Base-by-base conservation (phyloP, 2,113 vertebrate genomes). In the Chaetodon trifascialis region DNA sequence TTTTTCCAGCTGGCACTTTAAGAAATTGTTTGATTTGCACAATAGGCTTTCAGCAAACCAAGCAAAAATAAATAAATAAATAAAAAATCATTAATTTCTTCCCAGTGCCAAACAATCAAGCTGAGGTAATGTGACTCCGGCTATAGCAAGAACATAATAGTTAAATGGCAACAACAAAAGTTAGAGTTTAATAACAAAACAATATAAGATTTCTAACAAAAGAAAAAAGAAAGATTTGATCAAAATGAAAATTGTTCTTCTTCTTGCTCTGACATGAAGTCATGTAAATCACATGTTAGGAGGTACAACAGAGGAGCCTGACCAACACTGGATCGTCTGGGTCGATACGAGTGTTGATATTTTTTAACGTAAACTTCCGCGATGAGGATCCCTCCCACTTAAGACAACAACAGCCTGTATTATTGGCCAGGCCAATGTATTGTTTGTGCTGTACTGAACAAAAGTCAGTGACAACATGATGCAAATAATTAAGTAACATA, bases 21-120 rank as follows among this genome's bases (percentile, higher is more conserved):
- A 73, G 36, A 87, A 88, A 85, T 55, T 36, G 47, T 84, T 84
- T 84, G 51, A 88, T 82, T 82, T 90, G 2, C 58, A 87, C 78
- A 85, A 82, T 49, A 30, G 62, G 40, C 42, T 15, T 11, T 25
- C 3, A 58, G 54, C 25, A 40, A 65, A 30, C 47, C 44, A 52
- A 52, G 55, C 21, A 56, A 38, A n/a, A n/a, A n/a, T n/a, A n/a
- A n/a, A n/a, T n/a, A 51, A 64, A 73, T 78, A 83, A 5, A 60
- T 60, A 63, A 1, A 73, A 52, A n/a, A 30, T 25, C 15, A 64
- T 7, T 4, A 40, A 23, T 25, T 62, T 30, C 63, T 82, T 49
- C 30, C 7, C 8, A 10, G 47, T 55, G 69, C 66, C 21, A 40
- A 25, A 49, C 56, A 46, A 7, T 60, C 16, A 40, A 56, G 14